Evolutionary conservation across 2,888 invertebrate genomes (phyloP).

Genomic region (Schizaphis graminum): DNA sequence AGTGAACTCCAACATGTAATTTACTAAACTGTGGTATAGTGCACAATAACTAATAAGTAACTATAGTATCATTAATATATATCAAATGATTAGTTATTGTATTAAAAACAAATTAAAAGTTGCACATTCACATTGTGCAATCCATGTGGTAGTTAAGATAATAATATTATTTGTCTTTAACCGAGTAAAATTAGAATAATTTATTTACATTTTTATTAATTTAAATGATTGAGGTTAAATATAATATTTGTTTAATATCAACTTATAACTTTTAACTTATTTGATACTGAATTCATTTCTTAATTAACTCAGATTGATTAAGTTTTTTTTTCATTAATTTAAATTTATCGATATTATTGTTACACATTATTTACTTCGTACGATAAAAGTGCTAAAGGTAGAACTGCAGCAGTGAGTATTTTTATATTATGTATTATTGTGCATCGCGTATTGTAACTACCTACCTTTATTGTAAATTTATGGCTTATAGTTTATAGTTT

Average conservation of each 20-base stretch:
- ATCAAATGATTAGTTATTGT: background rate
- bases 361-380: background rate
- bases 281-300: background rate
- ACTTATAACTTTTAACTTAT: background rate
- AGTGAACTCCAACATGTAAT: background rate
- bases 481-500: constrained; percentile 16
- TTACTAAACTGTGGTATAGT: background rate
- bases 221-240: too few relatives aligned
- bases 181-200: too few relatives aligned
- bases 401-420: background rate
- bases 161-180: too few relatives aligned
- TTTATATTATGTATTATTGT: background rate
- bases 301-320: background rate
- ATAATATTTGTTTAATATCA: too few relatives aligned
- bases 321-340: background rate
- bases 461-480: background rate
- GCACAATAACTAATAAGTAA: too few relatives aligned
- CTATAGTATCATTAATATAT: background rate
- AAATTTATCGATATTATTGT: background rate
- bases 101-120: too few relatives aligned
- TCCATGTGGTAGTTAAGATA: too few relatives aligned
- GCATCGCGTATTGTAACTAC: background rate
- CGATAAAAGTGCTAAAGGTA: background rate
- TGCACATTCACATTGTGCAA: too few relatives aligned
- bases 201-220: too few relatives aligned